Evolutionary conservation across 2,113 vertebrate species (phyloP).

Genomic region (Anhinga anhinga): DNA sequence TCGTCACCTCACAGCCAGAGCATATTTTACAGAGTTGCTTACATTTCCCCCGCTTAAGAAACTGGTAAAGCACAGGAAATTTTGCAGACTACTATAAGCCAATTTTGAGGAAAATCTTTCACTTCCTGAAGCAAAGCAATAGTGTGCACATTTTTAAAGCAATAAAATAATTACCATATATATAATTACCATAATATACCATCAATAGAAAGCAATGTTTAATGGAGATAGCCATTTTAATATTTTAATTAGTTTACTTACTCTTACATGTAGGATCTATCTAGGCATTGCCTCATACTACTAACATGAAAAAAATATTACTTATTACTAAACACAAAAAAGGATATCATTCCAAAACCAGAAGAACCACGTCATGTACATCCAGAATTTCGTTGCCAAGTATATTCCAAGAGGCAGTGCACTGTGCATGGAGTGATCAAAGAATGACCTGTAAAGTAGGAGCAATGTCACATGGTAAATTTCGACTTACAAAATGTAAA

Average conservation of each 20-base stretch:
- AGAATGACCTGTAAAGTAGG: conserved; percentile 86
- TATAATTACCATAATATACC: no score
- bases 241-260: not conserved
- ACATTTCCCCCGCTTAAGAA: not conserved
- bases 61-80: not conserved
- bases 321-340: conserved; percentile 50
- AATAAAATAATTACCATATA: not conserved
- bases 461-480: not conserved
- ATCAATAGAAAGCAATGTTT: not conserved
- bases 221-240: not conserved
- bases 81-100: not conserved
- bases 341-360: conserved; percentile 99
- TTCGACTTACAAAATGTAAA: not conserved
- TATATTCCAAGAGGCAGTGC: conserved; percentile 98
- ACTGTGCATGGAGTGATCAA: conserved; percentile 99
- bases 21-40: not conserved
- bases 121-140: not conserved
- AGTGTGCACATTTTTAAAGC: not conserved
- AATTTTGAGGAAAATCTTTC: not conserved
- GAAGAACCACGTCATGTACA: conserved; percentile 99
- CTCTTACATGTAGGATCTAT: not conserved
- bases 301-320: not conserved
- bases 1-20: not conserved
- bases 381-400: conserved; percentile 99
- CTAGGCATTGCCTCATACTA: not conserved